Percentiles rank a stretch among this genome's conserved stretches.
These are phyloP conservation scores for Microctenopoma lineatum DNA, from an alignment of 2,797 vertebrate genomes.

Conservation along the genomic window DNA sequence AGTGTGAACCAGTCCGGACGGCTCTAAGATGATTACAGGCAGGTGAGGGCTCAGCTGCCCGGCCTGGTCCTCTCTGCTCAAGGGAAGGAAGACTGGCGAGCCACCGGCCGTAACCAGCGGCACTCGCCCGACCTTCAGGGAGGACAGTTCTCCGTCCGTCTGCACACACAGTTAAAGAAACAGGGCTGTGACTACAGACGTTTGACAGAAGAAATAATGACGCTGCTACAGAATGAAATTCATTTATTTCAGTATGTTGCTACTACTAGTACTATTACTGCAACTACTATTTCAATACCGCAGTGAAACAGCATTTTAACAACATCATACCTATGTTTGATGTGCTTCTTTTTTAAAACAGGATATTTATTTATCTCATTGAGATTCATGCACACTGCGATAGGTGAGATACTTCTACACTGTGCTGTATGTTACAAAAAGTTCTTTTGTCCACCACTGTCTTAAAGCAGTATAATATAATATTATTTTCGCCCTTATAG, in stretches of 20 bases:
- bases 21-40: constrained; percentile 93
- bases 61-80: constrained; percentile 88
- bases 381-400: background rate
- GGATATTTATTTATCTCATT: background rate
- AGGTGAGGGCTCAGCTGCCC: constrained; percentile 83
- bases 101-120: constrained; percentile 78
- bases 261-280: background rate
- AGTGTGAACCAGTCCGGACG: constrained; percentile 85
- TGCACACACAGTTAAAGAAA: constrained; percentile 60
- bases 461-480: no score
- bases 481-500: background rate
- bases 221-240: background rate
- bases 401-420: background rate
- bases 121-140: constrained; percentile 72
- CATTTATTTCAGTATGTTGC: background rate
- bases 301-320: constrained; percentile 13
- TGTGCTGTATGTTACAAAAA: background rate
- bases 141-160: constrained; percentile 83
- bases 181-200: background rate
- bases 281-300: background rate
- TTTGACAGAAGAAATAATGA: background rate
- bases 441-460: background rate
- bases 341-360: constrained; percentile 17
- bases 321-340: background rate
- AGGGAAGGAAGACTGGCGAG: constrained; percentile 85